Evolutionary conservation across 2,888 invertebrate genomes (phyloP), one percentile per base, ranked within the genome.

Genomic region (Platynereis dumerilii): DNA sequence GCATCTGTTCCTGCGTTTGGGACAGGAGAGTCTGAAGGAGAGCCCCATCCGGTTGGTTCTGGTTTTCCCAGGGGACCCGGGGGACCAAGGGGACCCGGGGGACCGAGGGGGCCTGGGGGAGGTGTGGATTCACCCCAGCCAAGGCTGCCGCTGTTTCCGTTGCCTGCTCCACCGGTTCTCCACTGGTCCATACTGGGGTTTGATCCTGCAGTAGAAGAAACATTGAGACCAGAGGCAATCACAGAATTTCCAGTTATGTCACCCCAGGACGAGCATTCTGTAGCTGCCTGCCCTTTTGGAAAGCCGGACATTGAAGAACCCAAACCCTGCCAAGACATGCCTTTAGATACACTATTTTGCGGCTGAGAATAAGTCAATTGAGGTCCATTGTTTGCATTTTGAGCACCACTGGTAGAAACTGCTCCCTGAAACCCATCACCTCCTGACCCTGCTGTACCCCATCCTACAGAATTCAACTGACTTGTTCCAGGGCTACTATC

Each of bases 1-100:
- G 57, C 65, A 58, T 72, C 71, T 2, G 71, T 72, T 20, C 72
- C 72, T 15, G 69, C 61, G 45, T 72, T 69, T 17, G 66, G 57
- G 24, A 64, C 34, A 2, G 72, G 72, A 24, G 64, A 68, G 39
- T 70, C 64, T 12, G 45, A 28, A 1, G 65, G 65, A n/a, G 69
- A 68, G 28, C 72, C 72, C 72, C 72, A 72, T 57, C 60, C 66
- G 29, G 57, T 63, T 17, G 53, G 53, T 42, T 53, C 61, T 28
- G 53, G 27, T 58, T 56, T 60, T 17, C 53, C 52, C 58, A 55
- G 52, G 34, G 34, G 34, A n/a, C n/a, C n/a, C n/a, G n/a, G n/a
- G n/a, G n/a, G n/a, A n/a, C n/a, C n/a, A n/a, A n/a, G n/a, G n/a
- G n/a, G n/a, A n/a, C n/a, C n/a, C n/a, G n/a, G n/a, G n/a, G n/a